phyloP scores from a whole-genome alignment of 1,140 invertebrate species.

The Drosophila oshimai region DNA sequence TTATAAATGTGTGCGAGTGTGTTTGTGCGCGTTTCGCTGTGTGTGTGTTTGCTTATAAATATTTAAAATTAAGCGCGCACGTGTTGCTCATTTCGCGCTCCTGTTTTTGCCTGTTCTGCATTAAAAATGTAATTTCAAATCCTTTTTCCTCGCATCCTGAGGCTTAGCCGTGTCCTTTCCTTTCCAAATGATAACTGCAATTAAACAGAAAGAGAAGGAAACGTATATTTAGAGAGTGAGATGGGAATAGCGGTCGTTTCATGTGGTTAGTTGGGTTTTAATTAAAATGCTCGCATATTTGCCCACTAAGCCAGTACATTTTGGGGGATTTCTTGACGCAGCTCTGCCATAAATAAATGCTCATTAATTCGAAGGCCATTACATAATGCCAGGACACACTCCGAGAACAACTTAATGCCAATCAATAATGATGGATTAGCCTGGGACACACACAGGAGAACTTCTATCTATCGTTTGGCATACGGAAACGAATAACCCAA shows the following conservation, averaged over 20 bases:
- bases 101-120: slow-evolving; percentile 17
- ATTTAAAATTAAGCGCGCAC: slow-evolving; percentile 70
- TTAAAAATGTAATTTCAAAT: slow-evolving; percentile 64
- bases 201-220: slow-evolving; percentile 31
- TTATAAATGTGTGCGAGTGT: not conserved
- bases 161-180: slow-evolving; percentile 17
- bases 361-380: slow-evolving; percentile 58
- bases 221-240: slow-evolving; percentile 3
- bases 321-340: slow-evolving; percentile 6
- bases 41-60: slow-evolving; percentile 60
- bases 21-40: not conserved
- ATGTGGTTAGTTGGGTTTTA: slow-evolving; percentile 47
- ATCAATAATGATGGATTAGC: slow-evolving; percentile 81
- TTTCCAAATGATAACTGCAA: slow-evolving; percentile 40
- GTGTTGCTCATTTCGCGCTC: slow-evolving; percentile 62
- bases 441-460: slow-evolving; percentile 25
- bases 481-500: slow-evolving; percentile 63
- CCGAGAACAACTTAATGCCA: slow-evolving; percentile 57
- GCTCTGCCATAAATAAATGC: slow-evolving; percentile 59
- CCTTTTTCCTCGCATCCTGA: slow-evolving; percentile 49
- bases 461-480: slow-evolving; percentile 4
- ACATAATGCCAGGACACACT: slow-evolving; percentile 33
- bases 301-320: slow-evolving; percentile 30
- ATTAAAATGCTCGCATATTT: slow-evolving; percentile 49
- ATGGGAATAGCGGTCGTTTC: slow-evolving; percentile 10